Base-by-base conservation (phyloP, 2,888 invertebrate species). In the Sphaerophoria taeniata region DNA sequence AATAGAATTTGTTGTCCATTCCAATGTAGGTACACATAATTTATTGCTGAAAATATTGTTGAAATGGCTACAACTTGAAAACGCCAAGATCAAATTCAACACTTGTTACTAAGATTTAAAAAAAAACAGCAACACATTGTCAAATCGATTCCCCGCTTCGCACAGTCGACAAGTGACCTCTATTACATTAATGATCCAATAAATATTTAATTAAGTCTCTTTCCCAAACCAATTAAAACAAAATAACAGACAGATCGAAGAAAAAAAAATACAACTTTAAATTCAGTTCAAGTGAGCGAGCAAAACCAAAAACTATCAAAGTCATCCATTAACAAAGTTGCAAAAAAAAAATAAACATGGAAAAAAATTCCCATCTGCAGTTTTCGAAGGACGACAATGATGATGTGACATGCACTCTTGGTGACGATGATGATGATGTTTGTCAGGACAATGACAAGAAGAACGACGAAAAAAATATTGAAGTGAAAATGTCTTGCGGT, bases 401-500 rank as follows among this genome's bases (percentile, higher is more conserved):
- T 56, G 51, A 70, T 77, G 63, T 83, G 70, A 83, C 82, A 77
- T 77, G 69, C 72, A 83, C 73, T 70, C 53, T 63, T 67, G 69
- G 74, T 51, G 55, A 51, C 51, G 39, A 67, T 58, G 73, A 67
- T 67, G 67, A 67, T 67, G 53, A 67, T 67, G 39, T 67, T 67
- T 67, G 67, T 53, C 67, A 67, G 45, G 24, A 45, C 16, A 36
- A 53, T 56, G 24, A 63, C 16, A 24, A 53, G 12, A 39, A 24
- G 53, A 61, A 53, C 16, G 83, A 49, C 16, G 58, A 60, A 69
- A 72, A 76, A 84, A 75, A 79, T 60, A 60, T 69, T 79, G 74
- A 74, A 83, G 78, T 84, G 39, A 67, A 76, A 84, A 79, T 69
- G 67, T 76, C 75, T 72, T 51, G 72, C 58, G 79, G 79, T 67